These are phyloP conservation scores for Chrysolina americana DNA, from an alignment of 2,888 invertebrate genomes.

Conservation along the genomic window DNA sequence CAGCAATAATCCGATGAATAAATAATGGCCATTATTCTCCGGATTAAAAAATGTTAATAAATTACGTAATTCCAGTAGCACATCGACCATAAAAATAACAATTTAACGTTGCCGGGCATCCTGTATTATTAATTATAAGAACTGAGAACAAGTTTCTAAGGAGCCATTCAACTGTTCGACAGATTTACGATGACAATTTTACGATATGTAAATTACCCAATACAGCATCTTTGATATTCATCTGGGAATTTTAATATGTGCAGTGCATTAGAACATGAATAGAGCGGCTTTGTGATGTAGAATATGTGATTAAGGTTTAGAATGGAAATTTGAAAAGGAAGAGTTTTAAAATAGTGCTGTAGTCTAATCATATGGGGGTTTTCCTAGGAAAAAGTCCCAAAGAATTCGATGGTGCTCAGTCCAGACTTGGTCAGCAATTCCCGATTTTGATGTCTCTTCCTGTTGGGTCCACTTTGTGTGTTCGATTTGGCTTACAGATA, in stretches of 20 bases:
- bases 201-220: constrained; percentile 52
- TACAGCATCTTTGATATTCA: constrained; percentile 27
- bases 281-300: background rate
- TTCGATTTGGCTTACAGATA: too few relatives aligned
- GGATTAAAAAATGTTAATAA: constrained; percentile 32
- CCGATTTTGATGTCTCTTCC: too few relatives aligned
- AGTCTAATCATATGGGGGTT: too few relatives aligned
- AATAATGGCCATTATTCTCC: constrained; percentile 19
- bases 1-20: constrained; percentile 14
- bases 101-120: constrained; percentile 32
- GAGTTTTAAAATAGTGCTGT: background rate
- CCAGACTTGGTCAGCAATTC: too few relatives aligned
- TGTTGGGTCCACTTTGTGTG: too few relatives aligned
- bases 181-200: constrained; percentile 50
- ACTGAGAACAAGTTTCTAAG: constrained; percentile 45
- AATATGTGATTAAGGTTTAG: background rate
- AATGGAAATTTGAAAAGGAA: background rate
- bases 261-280: constrained; percentile 6
- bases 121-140: constrained; percentile 39
- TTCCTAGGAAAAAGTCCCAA: too few relatives aligned
- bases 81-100: constrained; percentile 35
- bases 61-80: constrained; percentile 38
- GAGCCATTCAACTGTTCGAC: constrained; percentile 35
- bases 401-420: too few relatives aligned
- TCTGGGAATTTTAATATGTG: constrained; percentile 11